phyloP scores from a whole-genome alignment of 2,113 vertebrate species.

The Atlantisia rogersi region DNA sequence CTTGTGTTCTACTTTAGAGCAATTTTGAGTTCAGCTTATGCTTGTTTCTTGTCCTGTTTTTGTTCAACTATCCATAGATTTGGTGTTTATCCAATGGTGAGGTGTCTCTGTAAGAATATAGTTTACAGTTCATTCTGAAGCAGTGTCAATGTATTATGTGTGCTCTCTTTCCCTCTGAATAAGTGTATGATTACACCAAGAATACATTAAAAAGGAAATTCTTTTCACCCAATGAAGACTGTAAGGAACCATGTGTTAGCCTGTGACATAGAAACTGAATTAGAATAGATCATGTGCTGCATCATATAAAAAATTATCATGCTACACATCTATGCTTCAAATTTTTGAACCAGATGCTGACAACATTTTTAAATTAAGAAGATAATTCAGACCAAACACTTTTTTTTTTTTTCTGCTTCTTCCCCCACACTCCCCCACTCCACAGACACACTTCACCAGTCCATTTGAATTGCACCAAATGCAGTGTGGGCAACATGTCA shows the following conservation, averaged over 20 bases:
- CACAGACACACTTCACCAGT: background rate
- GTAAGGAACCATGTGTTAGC: background rate
- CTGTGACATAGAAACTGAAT: background rate
- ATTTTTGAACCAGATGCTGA: background rate
- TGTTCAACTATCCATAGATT: background rate
- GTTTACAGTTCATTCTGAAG: background rate
- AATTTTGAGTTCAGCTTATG: background rate
- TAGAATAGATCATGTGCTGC: background rate
- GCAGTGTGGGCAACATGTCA: background rate
- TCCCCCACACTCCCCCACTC: too few relatives aligned
- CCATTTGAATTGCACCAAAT: background rate
- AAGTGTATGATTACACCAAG: background rate
- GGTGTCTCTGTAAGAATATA: background rate
- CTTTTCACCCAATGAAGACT: background rate
- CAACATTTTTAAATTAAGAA: background rate
- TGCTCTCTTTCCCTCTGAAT: background rate
- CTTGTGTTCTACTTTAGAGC: background rate
- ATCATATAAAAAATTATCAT: background rate
- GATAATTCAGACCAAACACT: background rate
- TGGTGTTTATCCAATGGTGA: background rate
- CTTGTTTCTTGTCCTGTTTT: background rate
- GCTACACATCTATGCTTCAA: background rate
- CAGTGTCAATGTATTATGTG: background rate
- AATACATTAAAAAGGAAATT: background rate
- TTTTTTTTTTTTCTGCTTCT: background rate